Conservation (phyloP, 2,888 invertebrate genomes). For the Selenia dentaria region DNA sequence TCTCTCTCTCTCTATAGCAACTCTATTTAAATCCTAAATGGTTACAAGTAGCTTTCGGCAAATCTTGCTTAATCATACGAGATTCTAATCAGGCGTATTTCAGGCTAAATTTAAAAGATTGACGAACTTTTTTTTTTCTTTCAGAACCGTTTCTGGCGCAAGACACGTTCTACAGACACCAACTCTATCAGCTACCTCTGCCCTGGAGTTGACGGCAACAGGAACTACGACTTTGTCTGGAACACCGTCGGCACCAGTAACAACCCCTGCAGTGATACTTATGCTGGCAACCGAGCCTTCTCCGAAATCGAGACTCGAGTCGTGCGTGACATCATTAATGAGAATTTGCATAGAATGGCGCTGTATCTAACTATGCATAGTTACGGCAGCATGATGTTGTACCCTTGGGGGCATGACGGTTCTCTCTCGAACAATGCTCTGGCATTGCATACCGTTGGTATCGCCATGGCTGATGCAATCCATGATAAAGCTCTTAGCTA, state of each 20-base stretch:
- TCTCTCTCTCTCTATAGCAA: no score
- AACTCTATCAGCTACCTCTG: slow-evolving; percentile 65
- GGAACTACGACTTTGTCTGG: slow-evolving; percentile 91
- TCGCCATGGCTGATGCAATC: slow-evolving; percentile 69
- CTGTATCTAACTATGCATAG: slow-evolving; percentile 91
- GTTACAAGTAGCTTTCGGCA: no score
- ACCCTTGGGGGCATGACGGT: slow-evolving; percentile 87
- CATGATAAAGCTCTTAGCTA: slow-evolving; percentile 46
- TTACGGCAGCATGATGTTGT: slow-evolving; percentile 88
- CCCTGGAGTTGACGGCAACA: slow-evolving; percentile 89
- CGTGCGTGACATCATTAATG: slow-evolving; percentile 83
- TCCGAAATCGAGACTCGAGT: slow-evolving; percentile 87
- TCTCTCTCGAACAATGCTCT: slow-evolving; percentile 75
- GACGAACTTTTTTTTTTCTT: slow-evolving; percentile 25
- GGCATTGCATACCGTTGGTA: slow-evolving; percentile 69
- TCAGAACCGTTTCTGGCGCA: slow-evolving; percentile 88
- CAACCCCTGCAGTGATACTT: slow-evolving; percentile 85
- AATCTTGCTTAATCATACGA: no score
- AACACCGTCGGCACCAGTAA: slow-evolving; percentile 83
- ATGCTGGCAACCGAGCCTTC: slow-evolving; percentile 85
- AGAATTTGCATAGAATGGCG: slow-evolving; percentile 75
- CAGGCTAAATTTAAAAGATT: no score
- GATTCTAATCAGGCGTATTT: no score
- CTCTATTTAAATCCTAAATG: no score
- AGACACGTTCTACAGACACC: slow-evolving; percentile 84